These are phyloP conservation scores for Podocnemis expansa DNA, from an alignment of 2,113 vertebrate species.

Conservation along the genomic window DNA sequence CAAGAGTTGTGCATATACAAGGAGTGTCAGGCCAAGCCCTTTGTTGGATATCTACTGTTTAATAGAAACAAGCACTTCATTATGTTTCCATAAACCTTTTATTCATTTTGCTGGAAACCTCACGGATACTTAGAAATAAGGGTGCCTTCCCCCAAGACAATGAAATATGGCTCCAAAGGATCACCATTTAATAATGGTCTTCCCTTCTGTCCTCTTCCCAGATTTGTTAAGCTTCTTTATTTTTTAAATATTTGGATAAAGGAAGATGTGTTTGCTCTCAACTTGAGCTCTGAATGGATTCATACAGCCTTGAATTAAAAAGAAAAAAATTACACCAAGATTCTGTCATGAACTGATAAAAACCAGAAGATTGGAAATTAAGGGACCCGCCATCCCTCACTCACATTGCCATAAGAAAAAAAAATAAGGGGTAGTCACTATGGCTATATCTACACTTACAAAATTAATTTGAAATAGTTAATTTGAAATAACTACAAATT, in stretches of 20 bases:
- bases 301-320: slow-evolving; percentile 30
- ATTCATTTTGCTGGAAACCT: background rate
- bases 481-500: too few relatives aligned
- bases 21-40: background rate
- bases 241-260: slow-evolving; percentile 25
- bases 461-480: too few relatives aligned
- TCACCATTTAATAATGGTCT: background rate
- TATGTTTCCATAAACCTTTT: background rate
- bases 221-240: slow-evolving; percentile 31
- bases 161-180: background rate
- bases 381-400: slow-evolving; percentile 13
- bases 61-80: background rate
- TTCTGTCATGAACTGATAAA: slow-evolving; percentile 63
- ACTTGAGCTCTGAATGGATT: background rate
- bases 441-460: too few relatives aligned
- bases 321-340: slow-evolving; percentile 45
- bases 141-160: background rate
- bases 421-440: slow-evolving; percentile 54
- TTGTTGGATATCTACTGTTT: background rate
- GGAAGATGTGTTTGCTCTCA: background rate
- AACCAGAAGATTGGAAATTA: slow-evolving; percentile 57
- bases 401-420: slow-evolving; percentile 46
- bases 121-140: background rate
- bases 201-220: slow-evolving; percentile 14
- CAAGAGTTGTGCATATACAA: background rate